Percentiles rank a stretch among this genome's conserved stretches.
phyloP scores from a whole-genome alignment of 2,888 invertebrate genomes.

The Drosophila tanythrix region DNA sequence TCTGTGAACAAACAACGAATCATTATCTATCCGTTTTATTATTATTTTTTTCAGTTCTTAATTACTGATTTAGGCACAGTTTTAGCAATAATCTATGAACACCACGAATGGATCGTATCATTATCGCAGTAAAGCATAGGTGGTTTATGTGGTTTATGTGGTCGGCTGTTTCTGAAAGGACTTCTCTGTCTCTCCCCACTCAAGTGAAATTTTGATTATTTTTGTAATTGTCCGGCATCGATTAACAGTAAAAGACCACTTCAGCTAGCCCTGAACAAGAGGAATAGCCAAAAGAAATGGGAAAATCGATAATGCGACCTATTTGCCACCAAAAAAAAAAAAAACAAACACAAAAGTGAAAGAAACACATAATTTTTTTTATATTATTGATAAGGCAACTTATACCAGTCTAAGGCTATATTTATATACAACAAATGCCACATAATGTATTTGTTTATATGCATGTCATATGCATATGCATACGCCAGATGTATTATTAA shows the following conservation, averaged over 20 bases:
- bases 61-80: background rate
- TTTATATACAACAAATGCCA: background rate
- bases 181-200: background rate
- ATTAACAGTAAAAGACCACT: constrained; percentile 3
- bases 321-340: background rate
- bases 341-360: constrained; percentile 3
- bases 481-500: background rate
- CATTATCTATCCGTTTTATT: background rate
- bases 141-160: background rate
- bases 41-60: background rate
- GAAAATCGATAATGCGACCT: constrained; percentile 18
- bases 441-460: constrained; percentile 2
- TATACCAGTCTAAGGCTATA: constrained; percentile 10
- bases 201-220: background rate
- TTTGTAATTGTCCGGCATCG: background rate
- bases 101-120: background rate
- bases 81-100: background rate
- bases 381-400: constrained; percentile 36
- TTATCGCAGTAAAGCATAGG: background rate
- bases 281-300: constrained; percentile 7
- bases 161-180: background rate
- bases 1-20: background rate
- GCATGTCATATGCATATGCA: background rate
- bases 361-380: constrained; percentile 3
- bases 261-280: background rate